These are phyloP conservation scores for Thera britannica DNA, from an alignment of 2,888 invertebrate species.

Conservation along the genomic window DNA sequence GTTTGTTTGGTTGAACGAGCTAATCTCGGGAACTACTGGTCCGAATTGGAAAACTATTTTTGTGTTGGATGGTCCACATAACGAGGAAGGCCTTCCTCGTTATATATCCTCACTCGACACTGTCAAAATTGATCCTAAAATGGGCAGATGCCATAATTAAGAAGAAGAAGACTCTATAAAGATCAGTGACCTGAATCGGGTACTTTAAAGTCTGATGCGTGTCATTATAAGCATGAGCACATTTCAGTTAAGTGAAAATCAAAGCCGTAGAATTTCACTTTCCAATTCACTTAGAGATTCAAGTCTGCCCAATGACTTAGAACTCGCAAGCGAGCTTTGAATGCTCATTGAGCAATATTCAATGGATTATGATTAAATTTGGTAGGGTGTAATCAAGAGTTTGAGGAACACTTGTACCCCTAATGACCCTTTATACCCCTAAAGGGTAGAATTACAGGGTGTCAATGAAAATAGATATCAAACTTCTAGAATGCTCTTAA, in stretches of 20 bases:
- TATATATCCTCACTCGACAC: no score
- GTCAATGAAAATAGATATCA: neutral
- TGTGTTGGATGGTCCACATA: no score
- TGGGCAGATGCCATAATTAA: no score
- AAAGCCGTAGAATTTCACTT: neutral
- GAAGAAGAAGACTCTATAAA: no score
- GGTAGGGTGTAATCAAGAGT: conserved; percentile 3
- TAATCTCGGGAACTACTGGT: no score
- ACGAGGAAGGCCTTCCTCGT: no score
- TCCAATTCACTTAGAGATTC: conserved; percentile 8
- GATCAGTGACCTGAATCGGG: neutral
- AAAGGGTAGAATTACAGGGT: neutral
- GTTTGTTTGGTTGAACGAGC: no score
- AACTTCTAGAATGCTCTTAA: no score
- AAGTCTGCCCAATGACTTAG: conserved; percentile 12
- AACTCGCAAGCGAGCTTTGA: neutral
- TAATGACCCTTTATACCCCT: neutral
- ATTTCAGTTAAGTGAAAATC: conserved; percentile 8
- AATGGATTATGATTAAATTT: conserved; percentile 10
- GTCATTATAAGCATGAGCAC: neutral
- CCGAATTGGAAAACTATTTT: no score
- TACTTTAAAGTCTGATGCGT: neutral
- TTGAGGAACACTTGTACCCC: neutral
- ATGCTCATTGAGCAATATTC: conserved; percentile 16
- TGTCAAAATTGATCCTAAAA: no score